phyloP scores from a whole-genome alignment of 1,140 invertebrate genomes.

The Hylaeus volcanicus region DNA sequence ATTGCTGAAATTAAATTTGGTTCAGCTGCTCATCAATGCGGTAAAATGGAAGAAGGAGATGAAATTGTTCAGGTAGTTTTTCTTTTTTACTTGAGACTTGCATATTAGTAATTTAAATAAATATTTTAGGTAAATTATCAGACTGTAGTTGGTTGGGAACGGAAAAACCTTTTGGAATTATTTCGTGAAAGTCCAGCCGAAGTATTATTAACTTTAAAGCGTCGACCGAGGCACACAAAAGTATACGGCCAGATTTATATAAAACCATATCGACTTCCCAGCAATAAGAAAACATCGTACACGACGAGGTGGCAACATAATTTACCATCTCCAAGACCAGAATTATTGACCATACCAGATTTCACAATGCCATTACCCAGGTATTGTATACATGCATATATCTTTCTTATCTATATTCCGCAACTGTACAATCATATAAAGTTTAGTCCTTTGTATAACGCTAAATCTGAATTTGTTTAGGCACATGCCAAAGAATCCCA shows the following conservation, averaged over 20 bases:
- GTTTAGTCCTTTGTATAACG: constrained; percentile 18
- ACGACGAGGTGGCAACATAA: constrained; percentile 85
- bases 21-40: constrained; percentile 91
- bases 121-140: constrained; percentile 90
- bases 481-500: constrained; percentile 71
- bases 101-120: constrained; percentile 13
- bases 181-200: constrained; percentile 90
- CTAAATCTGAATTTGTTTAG: constrained; percentile 57
- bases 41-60: constrained; percentile 95
- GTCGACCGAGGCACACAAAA: constrained; percentile 90
- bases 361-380: constrained; percentile 83
- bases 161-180: constrained; percentile 89
- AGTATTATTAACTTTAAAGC: constrained; percentile 91
- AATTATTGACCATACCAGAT: constrained; percentile 84
- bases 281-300: constrained; percentile 85
- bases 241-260: constrained; percentile 91
- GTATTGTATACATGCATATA: constrained; percentile 69
- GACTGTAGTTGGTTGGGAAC: constrained; percentile 94
- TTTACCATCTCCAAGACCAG: constrained; percentile 84
- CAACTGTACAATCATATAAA: constrained; percentile 5
- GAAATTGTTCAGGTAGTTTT: constrained; percentile 91
- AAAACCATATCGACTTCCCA: constrained; percentile 88
- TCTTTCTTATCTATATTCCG: not conserved
- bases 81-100: constrained; percentile 2
- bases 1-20: constrained; percentile 93